phyloP scores from a whole-genome alignment of 2,888 invertebrate species.

The Macrosiphum euphorbiae region DNA sequence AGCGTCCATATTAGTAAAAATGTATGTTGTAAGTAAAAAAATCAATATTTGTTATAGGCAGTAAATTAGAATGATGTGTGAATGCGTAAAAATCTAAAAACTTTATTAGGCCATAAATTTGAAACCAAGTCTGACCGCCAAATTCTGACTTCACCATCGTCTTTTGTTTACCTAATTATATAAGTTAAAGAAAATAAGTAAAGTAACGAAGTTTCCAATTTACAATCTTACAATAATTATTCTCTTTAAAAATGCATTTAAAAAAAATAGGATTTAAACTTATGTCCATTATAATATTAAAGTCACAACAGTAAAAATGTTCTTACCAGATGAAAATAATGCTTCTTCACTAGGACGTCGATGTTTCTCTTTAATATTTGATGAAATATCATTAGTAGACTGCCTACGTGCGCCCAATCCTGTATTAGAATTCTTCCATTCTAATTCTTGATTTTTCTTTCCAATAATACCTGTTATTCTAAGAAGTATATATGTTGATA shows the following conservation, averaged over 20 bases:
- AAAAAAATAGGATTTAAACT: not conserved
- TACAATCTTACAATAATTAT: too few relatives aligned
- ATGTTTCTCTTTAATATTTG: constrained; percentile 73
- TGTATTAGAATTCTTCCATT: constrained; percentile 65
- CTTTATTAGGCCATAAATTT: too few relatives aligned
- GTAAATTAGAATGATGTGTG: too few relatives aligned
- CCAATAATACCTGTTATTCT: constrained; percentile 41
- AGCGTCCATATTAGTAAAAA: too few relatives aligned
- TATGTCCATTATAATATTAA: not conserved
- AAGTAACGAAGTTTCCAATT: too few relatives aligned
- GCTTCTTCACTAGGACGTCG: constrained; percentile 80
- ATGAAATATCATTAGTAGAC: constrained; percentile 75
- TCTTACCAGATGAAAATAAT: constrained; percentile 71
- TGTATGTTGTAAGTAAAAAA: too few relatives aligned
- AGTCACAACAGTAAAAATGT: constrained; percentile 31
- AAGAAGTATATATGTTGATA: constrained; percentile 17
- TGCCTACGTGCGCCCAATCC: constrained; percentile 66
- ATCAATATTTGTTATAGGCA: too few relatives aligned
- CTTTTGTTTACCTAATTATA: too few relatives aligned
- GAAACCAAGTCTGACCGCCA: too few relatives aligned
- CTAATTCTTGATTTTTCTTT: constrained; percentile 36
- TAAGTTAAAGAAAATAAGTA: too few relatives aligned
- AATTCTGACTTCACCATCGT: too few relatives aligned
- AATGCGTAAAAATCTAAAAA: too few relatives aligned
- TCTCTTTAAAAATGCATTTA: not conserved